Evolutionary conservation across 2,888 invertebrate genomes (phyloP), one percentile per base, ranked within the genome.

Genomic region (Spialia ferax): DNA sequence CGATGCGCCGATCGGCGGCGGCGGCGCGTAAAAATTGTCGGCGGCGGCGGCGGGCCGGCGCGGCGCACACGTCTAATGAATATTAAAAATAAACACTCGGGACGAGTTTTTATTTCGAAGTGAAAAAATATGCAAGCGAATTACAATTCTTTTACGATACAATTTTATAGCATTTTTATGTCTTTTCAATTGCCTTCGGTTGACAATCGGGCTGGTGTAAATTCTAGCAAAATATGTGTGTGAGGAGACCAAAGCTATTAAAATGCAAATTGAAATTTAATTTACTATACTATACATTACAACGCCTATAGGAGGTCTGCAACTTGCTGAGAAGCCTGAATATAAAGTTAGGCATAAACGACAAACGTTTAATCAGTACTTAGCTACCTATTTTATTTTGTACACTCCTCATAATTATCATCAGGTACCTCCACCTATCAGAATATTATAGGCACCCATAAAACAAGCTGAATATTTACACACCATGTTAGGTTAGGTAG

Each of bases 141-240:
- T 85, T 87, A 87, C 87, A 89, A 86, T 86, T 81, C 80, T 88
- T 93, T 93, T 92, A 93, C 90, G 93, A 91, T 78, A 82, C 71
- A 76, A 82, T 81, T 91, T 92, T 92, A 93, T 87, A 85, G 87
- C 79, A 76, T 87, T 91, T 93, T 92, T 92, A 93, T 90, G 82
- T 78, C 73, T 86, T 88, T 87, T 77, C 90, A 89, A 93, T 93
- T 89, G 89, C 89, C 80, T 74, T 82, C 77, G 78, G 83, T 84
- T 89, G 91, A 91, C 89, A 91, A 90, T 89, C 80, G 81, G 82
- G 83, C 79, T 77, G 81, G 83, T 84, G 86, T 91, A 89, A 91
- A 89, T 84, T 90, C 89, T 93, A 93, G 91, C 85, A 80, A 88
- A 88, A 87, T 89, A 87, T 84, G 85, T 79, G 78, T 84, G 82